Evolutionary conservation across 2,888 invertebrate species (phyloP).

Genomic region (Venusia cambrica): DNA sequence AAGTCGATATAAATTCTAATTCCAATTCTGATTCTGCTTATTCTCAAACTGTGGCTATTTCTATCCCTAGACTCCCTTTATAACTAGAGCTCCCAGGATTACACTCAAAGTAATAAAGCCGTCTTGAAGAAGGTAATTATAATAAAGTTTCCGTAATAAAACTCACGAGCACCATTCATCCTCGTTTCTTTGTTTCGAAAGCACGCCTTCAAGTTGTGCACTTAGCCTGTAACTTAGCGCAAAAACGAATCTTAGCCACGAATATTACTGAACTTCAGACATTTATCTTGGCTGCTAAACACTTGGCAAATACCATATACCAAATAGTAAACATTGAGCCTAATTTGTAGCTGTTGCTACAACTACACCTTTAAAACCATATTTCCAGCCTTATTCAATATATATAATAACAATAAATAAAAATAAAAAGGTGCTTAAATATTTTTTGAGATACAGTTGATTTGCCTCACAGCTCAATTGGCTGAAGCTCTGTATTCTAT

Average conservation of each 20-base stretch:
- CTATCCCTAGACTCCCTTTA: too few relatives aligned
- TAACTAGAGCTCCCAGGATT: constrained; percentile 3
- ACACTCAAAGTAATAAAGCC: constrained; percentile 8
- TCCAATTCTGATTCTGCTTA: too few relatives aligned
- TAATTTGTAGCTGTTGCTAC: not conserved
- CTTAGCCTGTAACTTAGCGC: constrained; percentile 10
- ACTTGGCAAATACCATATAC: not conserved
- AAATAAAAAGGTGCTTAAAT: too few relatives aligned
- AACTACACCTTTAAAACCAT: constrained; percentile 3
- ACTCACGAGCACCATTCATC: constrained; percentile 8
- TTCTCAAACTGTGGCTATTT: too few relatives aligned
- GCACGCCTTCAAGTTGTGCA: constrained; percentile 7
- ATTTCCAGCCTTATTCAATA: too few relatives aligned
- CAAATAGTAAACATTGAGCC: constrained; percentile 17
- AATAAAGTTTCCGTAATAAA: too few relatives aligned
- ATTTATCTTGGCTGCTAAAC: constrained; percentile 22
- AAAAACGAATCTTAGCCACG: constrained; percentile 16
- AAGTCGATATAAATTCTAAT: too few relatives aligned
- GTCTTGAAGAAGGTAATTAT: too few relatives aligned
- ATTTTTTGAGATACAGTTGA: too few relatives aligned
- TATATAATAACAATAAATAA: too few relatives aligned
- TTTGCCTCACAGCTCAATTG: too few relatives aligned
- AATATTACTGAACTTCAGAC: constrained; percentile 22
- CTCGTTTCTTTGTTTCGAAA: constrained; percentile 10
- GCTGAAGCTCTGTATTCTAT: too few relatives aligned